phyloP scores from a whole-genome alignment of 2,888 invertebrate genomes.

The Drosophila stalkeri region DNA sequence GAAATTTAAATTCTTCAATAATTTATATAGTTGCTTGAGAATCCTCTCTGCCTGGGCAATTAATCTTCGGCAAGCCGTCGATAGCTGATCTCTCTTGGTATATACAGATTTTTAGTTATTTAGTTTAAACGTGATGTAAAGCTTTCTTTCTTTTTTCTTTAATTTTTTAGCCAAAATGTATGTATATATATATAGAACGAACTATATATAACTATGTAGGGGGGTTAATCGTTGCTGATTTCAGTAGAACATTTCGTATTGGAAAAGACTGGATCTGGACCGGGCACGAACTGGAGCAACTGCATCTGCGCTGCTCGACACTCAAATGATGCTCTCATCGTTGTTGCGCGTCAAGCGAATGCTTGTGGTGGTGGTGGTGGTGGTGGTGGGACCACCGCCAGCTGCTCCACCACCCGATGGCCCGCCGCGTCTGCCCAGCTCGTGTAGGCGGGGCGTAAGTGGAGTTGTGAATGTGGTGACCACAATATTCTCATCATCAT shows the following conservation, averaged over 20 bases:
- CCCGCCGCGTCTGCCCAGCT: slow-evolving; percentile 43
- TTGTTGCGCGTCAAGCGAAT: slow-evolving; percentile 82
- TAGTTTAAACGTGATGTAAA: slow-evolving; percentile 55
- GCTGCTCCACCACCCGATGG: slow-evolving; percentile 15
- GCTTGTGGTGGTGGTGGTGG: slow-evolving; percentile 73
- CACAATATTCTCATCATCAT: slow-evolving; percentile 85
- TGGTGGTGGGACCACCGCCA: slow-evolving; percentile 33
- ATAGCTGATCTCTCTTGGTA: slow-evolving; percentile 15
- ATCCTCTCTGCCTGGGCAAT: not conserved
- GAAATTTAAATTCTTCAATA: not conserved
- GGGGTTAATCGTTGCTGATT: slow-evolving; percentile 37
- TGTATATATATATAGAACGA: slow-evolving; percentile 12
- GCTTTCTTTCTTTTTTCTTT: slow-evolving; percentile 47
- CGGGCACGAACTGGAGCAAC: slow-evolving; percentile 17
- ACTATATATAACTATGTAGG: slow-evolving; percentile 23
- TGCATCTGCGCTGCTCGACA: slow-evolving; percentile 28
- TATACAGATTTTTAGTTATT: slow-evolving; percentile 38
- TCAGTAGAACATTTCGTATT: slow-evolving; percentile 81
- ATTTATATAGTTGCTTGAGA: not conserved
- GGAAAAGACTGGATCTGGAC: slow-evolving; percentile 48
- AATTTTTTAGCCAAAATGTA: slow-evolving; percentile 52
- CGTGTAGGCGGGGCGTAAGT: slow-evolving; percentile 51
- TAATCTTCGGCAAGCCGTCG: slow-evolving; percentile 3
- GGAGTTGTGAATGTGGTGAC: slow-evolving; percentile 82
- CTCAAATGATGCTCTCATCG: slow-evolving; percentile 85